These are phyloP conservation scores for Saccopteryx leptura DNA, from an alignment of 2,113 vertebrate species.

Conservation along the genomic window DNA sequence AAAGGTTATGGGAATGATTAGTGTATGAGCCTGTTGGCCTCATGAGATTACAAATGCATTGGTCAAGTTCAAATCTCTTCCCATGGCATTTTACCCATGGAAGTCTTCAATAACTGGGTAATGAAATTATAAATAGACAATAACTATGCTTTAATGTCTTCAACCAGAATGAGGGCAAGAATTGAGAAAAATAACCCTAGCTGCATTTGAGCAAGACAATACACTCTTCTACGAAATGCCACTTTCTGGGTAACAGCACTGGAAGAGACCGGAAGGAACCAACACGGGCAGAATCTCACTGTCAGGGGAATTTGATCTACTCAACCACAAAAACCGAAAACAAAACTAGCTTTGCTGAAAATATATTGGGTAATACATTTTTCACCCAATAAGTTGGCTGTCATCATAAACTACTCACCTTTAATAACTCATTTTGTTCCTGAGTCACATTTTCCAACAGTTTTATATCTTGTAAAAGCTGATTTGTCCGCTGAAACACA, in stretches of 20 bases:
- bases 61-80: background rate
- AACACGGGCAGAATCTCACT: background rate
- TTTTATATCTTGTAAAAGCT: slow-evolving; percentile 90
- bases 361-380: background rate
- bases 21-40: background rate
- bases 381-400: background rate
- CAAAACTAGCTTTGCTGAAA: background rate
- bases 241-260: background rate
- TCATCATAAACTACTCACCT: slow-evolving; percentile 87
- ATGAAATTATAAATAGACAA: background rate
- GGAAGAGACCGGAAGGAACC: background rate
- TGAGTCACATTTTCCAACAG: slow-evolving; percentile 92
- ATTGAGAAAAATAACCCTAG: background rate
- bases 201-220: background rate
- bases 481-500: slow-evolving; percentile 91
- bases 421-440: slow-evolving; percentile 89
- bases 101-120: background rate
- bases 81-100: background rate
- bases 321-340: background rate
- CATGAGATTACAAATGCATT: background rate
- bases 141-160: background rate
- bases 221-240: background rate
- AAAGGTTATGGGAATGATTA: too few species aligned
- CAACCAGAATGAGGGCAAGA: background rate
- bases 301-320: background rate